A percentile compares a stretch with the other conserved stretches of the same genome.
Evolutionary conservation across 2,888 invertebrate species (phyloP).

Genomic region (Chrysomela aeneicollis): DNA sequence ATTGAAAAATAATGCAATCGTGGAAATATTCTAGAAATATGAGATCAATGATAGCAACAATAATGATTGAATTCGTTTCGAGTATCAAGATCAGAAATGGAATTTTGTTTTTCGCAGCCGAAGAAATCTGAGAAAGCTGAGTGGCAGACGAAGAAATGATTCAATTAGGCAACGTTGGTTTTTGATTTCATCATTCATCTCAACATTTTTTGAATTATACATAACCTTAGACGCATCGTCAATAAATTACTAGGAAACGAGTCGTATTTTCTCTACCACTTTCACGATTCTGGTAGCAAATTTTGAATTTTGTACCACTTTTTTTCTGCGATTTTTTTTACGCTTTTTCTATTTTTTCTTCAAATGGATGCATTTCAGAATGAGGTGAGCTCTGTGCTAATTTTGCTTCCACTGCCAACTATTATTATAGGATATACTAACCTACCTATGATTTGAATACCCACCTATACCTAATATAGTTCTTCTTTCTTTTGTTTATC

Average conservation of each 20-base stretch:
- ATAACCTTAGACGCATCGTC: slow-evolving; percentile 34
- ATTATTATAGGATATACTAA: not conserved
- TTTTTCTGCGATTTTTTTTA: slow-evolving; percentile 26
- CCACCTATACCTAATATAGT: too few relatives aligned
- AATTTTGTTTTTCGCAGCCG: slow-evolving; percentile 68
- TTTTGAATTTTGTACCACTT: slow-evolving; percentile 30
- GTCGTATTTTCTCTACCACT: slow-evolving; percentile 32
- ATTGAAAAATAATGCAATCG: too few relatives aligned
- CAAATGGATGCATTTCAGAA: slow-evolving; percentile 33
- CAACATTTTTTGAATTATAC: slow-evolving; percentile 37
- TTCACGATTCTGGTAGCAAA: slow-evolving; percentile 23
- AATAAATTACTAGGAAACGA: slow-evolving; percentile 38
- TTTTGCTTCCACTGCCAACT: slow-evolving; percentile 28
- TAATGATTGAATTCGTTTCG: too few relatives aligned
- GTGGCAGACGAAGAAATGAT: slow-evolving; percentile 60
- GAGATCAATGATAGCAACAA: not conserved
- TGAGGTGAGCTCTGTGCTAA: slow-evolving; percentile 44
- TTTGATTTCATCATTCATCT: slow-evolving; percentile 34
- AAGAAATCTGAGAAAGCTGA: slow-evolving; percentile 75
- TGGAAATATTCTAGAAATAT: too few relatives aligned
- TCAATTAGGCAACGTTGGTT: slow-evolving; percentile 28
- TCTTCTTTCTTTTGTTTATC: too few relatives aligned
- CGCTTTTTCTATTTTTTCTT: slow-evolving; percentile 32
- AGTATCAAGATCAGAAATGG: slow-evolving; percentile 25
- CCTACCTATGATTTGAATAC: not conserved